Conservation (phyloP, 1,140 invertebrate genomes). For the Zaprionus camerounensis region DNA sequence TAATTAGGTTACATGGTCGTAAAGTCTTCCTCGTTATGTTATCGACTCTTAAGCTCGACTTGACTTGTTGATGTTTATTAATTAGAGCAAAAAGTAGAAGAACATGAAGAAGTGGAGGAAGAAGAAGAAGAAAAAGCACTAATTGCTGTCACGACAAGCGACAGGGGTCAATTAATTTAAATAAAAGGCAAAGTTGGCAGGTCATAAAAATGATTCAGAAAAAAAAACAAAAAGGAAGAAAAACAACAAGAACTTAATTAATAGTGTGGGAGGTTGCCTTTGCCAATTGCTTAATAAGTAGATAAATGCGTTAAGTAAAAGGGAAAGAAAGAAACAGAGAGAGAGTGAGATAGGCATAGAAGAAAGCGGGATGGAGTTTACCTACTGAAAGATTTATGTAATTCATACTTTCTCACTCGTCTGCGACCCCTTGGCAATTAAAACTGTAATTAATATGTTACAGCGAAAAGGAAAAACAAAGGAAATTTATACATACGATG, state of each 20-base stretch:
- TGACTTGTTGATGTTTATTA: slow-evolving; percentile 42
- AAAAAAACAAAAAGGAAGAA: slow-evolving; percentile 1
- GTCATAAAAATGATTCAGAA: slow-evolving; percentile 43
- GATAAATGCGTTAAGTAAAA: not conserved
- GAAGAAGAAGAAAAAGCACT: slow-evolving; percentile 34
- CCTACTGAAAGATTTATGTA: slow-evolving; percentile 5
- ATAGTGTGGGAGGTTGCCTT: slow-evolving; percentile 45
- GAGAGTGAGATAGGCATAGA: not conserved
- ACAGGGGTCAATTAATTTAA: slow-evolving; percentile 80
- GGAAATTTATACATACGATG: not conserved
- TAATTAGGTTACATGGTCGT: slow-evolving; percentile 74
- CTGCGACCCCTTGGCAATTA: not conserved
- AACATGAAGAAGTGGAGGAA: slow-evolving; percentile 12
- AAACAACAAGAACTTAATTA: slow-evolving; percentile 61
- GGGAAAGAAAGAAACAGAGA: not conserved
- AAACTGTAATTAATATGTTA: not conserved
- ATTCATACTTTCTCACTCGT: not conserved
- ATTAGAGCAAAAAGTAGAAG: slow-evolving; percentile 52
- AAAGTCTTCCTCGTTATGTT: slow-evolving; percentile 43
- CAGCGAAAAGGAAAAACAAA: not conserved
- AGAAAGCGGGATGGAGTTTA: not conserved
- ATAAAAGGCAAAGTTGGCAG: slow-evolving; percentile 73
- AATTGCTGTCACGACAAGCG: slow-evolving; percentile 76
- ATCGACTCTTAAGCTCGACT: slow-evolving; percentile 41
- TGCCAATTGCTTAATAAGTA: slow-evolving; percentile 31